Evolutionary conservation across 2,113 vertebrate genomes (phyloP).

Genomic region (Pelodiscus sinensis): DNA sequence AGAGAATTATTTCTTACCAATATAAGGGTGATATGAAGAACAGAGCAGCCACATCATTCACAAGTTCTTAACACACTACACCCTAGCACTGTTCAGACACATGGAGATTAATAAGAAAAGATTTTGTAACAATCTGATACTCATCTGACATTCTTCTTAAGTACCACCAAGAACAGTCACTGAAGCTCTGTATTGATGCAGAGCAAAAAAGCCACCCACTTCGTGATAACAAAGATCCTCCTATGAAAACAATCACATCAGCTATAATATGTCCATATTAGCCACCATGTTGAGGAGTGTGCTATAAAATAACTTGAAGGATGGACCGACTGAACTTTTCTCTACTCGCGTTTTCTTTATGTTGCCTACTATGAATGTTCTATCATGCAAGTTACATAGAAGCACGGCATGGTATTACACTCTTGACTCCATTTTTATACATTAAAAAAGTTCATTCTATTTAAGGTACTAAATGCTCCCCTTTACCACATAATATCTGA

Average conservation of each 20-base stretch:
- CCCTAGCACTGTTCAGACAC: neutral
- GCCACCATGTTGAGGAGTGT: neutral
- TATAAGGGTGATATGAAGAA: neutral
- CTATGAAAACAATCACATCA: neutral
- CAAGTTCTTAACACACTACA: neutral
- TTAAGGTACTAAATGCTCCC: accelerated
- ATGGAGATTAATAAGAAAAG: neutral
- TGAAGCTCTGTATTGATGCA: neutral
- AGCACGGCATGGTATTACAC: neutral
- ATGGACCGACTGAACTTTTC: neutral
- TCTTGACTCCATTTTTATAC: neutral
- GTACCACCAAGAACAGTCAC: accelerated
- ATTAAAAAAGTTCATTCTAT: neutral
- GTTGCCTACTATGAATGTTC: accelerated
- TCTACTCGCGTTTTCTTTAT: accelerated
- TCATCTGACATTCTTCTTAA: neutral
- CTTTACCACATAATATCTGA: neutral
- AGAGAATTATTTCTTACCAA: too few relatives aligned
- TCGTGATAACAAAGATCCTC: neutral
- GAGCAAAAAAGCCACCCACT: neutral
- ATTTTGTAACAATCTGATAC: neutral
- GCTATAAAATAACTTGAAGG: neutral
- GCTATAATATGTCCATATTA: neutral
- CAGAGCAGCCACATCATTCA: neutral
- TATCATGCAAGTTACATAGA: accelerated